Evolutionary conservation across 2,113 vertebrate species (phyloP).

Genomic region (Podarcis raffonei): DNA sequence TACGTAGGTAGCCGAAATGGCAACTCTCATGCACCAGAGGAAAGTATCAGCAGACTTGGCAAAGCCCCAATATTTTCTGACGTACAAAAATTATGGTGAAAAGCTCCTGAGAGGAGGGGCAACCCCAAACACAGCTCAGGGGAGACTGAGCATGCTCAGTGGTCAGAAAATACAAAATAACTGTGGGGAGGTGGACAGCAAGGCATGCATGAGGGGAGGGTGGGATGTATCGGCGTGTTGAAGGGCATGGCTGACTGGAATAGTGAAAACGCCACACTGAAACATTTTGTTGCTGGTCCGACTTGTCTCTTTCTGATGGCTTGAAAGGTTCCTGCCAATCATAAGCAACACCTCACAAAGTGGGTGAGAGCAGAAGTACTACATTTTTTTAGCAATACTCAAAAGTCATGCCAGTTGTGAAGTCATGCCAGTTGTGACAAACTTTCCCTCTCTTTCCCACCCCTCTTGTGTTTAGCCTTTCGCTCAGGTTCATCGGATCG

Average conservation of each 20-base stretch:
- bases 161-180: background rate
- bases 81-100: background rate
- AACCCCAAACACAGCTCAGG: too few species aligned
- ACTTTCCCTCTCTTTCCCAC: accelerated
- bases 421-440: too few species aligned
- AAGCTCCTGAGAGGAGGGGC: background rate
- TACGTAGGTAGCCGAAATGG: background rate
- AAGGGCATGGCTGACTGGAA: background rate
- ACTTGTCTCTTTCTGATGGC: background rate
- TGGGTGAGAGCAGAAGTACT: background rate
- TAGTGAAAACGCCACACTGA: background rate
- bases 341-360: background rate
- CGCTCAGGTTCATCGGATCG: slow-evolving; percentile 9
- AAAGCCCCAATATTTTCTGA: background rate
- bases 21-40: background rate
- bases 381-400: background rate
- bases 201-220: background rate
- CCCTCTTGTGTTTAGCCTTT: slow-evolving; percentile 10
- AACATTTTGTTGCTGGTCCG: background rate
- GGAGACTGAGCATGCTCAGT: background rate
- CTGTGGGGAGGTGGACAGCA: background rate
- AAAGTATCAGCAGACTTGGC: background rate
- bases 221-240: background rate
- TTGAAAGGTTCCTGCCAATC: background rate
- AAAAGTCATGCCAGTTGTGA: accelerated